These are phyloP conservation scores for Drosophila albomicans DNA, from an alignment of 1,140 invertebrate species.

Conservation along the genomic window DNA sequence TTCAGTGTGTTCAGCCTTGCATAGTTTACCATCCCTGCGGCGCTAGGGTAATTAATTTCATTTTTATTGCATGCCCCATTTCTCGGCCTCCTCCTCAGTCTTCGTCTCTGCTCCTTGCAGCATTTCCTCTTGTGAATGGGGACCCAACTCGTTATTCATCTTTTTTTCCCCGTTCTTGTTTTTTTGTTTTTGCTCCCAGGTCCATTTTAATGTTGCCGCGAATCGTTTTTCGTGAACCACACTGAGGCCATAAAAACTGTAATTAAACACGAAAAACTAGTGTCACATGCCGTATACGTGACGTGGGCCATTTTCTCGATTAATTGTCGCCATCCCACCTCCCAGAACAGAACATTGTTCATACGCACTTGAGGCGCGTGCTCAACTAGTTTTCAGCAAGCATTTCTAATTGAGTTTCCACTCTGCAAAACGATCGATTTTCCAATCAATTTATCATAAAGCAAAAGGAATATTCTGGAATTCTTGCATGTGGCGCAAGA, in stretches of 20 bases:
- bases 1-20: background rate
- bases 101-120: background rate
- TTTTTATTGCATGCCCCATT: slow-evolving; percentile 72
- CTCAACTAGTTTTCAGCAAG: slow-evolving; percentile 23
- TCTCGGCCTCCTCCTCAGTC: slow-evolving; percentile 11
- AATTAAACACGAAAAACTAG: slow-evolving; percentile 80
- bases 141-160: slow-evolving; percentile 54
- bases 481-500: background rate
- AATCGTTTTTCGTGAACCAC: slow-evolving; percentile 53
- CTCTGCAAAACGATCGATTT: background rate
- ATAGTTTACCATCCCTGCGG: slow-evolving; percentile 16
- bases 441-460: background rate
- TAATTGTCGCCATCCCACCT: slow-evolving; percentile 42
- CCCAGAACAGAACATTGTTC: slow-evolving; percentile 36
- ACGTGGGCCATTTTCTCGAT: slow-evolving; percentile 51
- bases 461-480: background rate
- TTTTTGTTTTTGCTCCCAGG: slow-evolving; percentile 1
- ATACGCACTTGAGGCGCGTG: slow-evolving; percentile 44
- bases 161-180: slow-evolving; percentile 12
- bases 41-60: slow-evolving; percentile 71
- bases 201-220: slow-evolving; percentile 47
- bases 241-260: slow-evolving; percentile 64
- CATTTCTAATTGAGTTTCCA: slow-evolving; percentile 18
- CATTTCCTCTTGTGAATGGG: slow-evolving; percentile 15
- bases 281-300: slow-evolving; percentile 79